phyloP scores from a whole-genome alignment of 1,140 invertebrate genomes.

The Macrosteles quadrilineatus region DNA sequence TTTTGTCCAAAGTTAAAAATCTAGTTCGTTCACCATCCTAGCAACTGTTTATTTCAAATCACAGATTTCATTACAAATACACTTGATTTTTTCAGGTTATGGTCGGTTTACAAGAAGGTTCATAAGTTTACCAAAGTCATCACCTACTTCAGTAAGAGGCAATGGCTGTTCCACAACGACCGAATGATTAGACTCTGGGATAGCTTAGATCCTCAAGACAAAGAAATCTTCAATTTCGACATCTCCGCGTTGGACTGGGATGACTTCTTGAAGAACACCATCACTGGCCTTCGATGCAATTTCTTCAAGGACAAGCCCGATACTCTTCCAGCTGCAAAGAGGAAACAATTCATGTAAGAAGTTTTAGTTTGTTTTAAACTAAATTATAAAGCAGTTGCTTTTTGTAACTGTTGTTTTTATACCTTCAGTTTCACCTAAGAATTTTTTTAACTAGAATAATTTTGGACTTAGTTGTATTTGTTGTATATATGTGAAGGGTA shows the following conservation, averaged over 20 bases:
- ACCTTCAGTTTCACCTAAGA: neutral
- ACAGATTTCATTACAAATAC: too few relatives aligned
- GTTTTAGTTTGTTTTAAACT: neutral
- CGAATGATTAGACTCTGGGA: neutral
- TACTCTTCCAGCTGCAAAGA: neutral
- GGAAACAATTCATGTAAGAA: neutral
- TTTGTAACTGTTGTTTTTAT: neutral
- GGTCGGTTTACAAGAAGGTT: neutral
- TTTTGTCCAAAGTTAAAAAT: too few relatives aligned
- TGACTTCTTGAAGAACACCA: neutral
- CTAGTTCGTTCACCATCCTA: too few relatives aligned
- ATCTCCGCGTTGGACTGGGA: neutral
- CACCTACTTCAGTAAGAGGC: neutral
- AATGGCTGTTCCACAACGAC: neutral
- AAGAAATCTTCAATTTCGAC: neutral
- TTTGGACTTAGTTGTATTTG: too few relatives aligned
- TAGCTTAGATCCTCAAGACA: neutral
- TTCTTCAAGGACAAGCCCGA: neutral
- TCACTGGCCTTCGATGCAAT: neutral
- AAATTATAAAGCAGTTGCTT: neutral
- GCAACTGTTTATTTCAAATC: too few relatives aligned
- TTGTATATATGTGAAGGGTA: too few relatives aligned
- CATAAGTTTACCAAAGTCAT: neutral
- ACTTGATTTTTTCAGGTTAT: neutral
- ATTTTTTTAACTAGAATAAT: too few relatives aligned